phyloP scores from a whole-genome alignment of 2,113 vertebrate genomes.

The Balaeniceps rex region DNA sequence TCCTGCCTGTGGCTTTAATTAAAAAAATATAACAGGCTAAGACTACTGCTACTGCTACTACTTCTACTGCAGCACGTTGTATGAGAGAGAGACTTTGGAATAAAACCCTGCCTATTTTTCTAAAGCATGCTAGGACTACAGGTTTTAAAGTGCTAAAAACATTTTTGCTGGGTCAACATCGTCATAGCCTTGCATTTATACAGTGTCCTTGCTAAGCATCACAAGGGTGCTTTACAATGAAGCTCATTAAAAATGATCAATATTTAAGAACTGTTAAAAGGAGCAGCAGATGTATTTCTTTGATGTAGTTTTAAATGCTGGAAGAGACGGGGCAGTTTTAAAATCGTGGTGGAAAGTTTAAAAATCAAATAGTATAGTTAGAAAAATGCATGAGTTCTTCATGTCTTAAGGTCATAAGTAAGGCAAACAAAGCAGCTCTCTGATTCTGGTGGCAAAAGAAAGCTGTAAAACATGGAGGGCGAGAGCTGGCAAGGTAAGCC shows the following conservation, averaged over 20 bases:
- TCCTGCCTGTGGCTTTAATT: not conserved
- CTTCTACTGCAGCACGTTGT: not conserved
- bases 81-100: not conserved
- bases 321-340: not conserved
- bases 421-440: not conserved
- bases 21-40: not conserved
- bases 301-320: not conserved
- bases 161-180: not conserved
- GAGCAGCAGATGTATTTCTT: not conserved
- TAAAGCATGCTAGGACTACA: not conserved
- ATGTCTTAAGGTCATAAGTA: not conserved
- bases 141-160: not conserved
- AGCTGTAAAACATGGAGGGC: accelerated
- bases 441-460: not conserved
- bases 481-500: not conserved
- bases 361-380: not conserved
- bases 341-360: not conserved
- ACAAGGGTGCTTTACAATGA: not conserved
- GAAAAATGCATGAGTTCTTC: not conserved
- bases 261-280: not conserved
- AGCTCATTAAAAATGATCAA: slow-evolving; percentile 7
- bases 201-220: not conserved
- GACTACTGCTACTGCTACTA: not conserved
- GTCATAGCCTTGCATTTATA: not conserved
- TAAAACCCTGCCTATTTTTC: not conserved